Percentiles rank a stretch among this genome's conserved stretches.
Conservation (phyloP, 2,113 vertebrate species). For the Candoia aspera region DNA sequence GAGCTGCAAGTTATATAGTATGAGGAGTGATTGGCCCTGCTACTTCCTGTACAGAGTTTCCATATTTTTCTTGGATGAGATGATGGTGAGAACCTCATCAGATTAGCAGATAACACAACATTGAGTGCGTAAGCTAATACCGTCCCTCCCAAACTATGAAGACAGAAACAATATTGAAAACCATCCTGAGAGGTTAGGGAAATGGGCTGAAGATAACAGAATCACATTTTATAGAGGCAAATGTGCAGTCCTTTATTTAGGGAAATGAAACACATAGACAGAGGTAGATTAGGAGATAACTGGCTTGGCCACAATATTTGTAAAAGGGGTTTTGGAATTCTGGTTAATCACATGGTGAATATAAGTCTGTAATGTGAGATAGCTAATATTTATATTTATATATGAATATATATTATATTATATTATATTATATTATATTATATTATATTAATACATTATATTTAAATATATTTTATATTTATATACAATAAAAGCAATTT, state of each 20-base stretch:
- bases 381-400: not conserved
- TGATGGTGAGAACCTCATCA: not conserved
- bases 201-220: not conserved
- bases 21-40: not conserved
- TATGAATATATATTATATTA: not conserved
- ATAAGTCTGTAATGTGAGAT: not conserved
- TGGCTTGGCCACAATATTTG: not conserved
- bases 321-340: not conserved
- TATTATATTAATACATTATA: not conserved
- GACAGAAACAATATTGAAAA: not conserved
- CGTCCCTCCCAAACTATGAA: not conserved
- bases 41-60: not conserved
- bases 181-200: not conserved
- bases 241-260: not conserved
- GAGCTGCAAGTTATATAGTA: not conserved
- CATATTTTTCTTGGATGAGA: not conserved
- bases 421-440: not conserved
- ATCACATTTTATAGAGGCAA: not conserved
- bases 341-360: not conserved
- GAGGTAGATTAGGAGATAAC: not conserved
- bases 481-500: not conserved
- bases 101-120: not conserved
- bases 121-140: not conserved
- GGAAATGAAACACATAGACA: not conserved
- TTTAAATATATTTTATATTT: not conserved